Evolutionary conservation across 2,888 invertebrate species (phyloP), one percentile per base, ranked within the genome.

Genomic region (Eurytoma californica): DNA sequence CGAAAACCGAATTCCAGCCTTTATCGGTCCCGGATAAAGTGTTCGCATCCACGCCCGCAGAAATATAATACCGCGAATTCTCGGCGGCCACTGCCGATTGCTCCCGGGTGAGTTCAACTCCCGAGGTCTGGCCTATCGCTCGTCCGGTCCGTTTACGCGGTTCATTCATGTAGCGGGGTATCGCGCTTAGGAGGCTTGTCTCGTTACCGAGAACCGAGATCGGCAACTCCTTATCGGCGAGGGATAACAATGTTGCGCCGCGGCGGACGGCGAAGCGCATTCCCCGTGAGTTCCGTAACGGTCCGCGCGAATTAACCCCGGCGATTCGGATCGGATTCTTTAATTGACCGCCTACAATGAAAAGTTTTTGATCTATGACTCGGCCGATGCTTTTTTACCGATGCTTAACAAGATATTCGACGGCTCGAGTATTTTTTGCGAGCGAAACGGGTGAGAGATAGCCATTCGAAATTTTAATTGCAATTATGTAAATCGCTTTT

Each of bases 181-280:
- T 12, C 61, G 63, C 65, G 57, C 63, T 39, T 39, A 49, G 49
- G 55, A 51, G 24, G 66, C 66, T 67, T 58, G 65, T 67, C 66
- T 67, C 55, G 67, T 72, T 72, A 66, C 66, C 68, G 28, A 16
- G 72, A 77, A 72, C 28, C 77, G 72, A 67, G 67, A 72, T 72
- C 72, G 72, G 30, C 53, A 16, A 49, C 39, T 72, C 55, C 61
- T 72, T 78, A 78, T 78, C 77, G 39, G 55, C 39, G 7, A 39
- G 49, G 58, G 57, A 51, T 67, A 77, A 72, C 66, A 77, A 72
- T 67, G 66, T 30, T 13, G 60, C 53, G 53, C 13, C 18, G 16
- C 14, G 47, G 67, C 28, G 66, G 9, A 24, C 24, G 18, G 24
- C 28, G 72, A 47, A 39, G 51, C 69, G 47, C 2, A 14, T 58